Percentiles rank a stretch among this genome's conserved stretches.
These are phyloP conservation scores for Nysson spinosus DNA, from an alignment of 2,888 invertebrate genomes.

Conservation along the genomic window DNA sequence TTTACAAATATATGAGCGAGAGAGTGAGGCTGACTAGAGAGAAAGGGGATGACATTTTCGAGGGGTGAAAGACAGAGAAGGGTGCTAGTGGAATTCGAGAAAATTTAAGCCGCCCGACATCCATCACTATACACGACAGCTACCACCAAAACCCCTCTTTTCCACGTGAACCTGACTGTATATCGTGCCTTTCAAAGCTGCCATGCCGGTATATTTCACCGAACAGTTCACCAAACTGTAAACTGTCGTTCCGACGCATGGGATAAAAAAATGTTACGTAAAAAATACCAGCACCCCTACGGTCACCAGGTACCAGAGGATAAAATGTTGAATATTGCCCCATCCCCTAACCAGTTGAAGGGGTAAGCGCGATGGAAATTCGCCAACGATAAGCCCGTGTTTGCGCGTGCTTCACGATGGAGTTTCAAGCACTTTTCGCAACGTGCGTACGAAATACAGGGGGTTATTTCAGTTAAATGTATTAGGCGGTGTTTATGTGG, in stretches of 20 bases:
- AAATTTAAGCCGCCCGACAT: constrained; percentile 63
- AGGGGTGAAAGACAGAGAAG: constrained; percentile 15
- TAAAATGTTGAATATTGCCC: not conserved
- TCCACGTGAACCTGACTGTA: too few species aligned
- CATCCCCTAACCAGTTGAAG: not conserved
- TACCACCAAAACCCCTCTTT: constrained; percentile 30
- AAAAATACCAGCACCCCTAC: constrained; percentile 2
- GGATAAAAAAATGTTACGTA: constrained; percentile 9
- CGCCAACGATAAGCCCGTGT: not conserved
- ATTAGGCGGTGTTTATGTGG: too few species aligned
- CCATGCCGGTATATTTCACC: constrained; percentile 21
- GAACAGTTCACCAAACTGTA: constrained; percentile 28
- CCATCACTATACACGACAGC: constrained; percentile 60
- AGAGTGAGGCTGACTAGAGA: too few species aligned
- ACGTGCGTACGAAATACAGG: too few species aligned
- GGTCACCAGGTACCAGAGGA: not conserved
- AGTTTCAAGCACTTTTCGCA: too few species aligned
- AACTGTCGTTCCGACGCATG: constrained; percentile 28
- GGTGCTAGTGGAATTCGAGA: constrained; percentile 52
- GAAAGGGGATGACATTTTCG: not conserved
- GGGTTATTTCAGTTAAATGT: too few species aligned
- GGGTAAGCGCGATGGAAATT: not conserved
- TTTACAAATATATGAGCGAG: constrained; percentile 41
- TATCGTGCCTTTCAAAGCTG: constrained; percentile 30
- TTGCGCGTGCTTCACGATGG: not conserved